Evolutionary conservation across 2,113 vertebrate genomes (phyloP).

Genomic region (Oplegnathus fasciatus): DNA sequence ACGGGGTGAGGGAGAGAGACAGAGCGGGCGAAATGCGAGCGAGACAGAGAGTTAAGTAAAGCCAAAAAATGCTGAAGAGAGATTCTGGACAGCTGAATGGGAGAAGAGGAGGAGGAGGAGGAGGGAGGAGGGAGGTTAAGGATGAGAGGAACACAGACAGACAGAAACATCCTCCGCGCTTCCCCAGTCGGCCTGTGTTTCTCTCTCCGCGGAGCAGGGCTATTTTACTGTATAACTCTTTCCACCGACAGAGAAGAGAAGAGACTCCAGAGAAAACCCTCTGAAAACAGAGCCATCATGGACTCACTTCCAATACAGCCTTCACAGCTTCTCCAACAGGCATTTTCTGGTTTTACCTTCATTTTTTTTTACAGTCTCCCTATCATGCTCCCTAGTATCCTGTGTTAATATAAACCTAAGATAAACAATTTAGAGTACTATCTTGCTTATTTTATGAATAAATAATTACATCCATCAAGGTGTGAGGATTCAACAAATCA

Average conservation of each 20-base stretch:
- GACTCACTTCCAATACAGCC: conserved; percentile 34
- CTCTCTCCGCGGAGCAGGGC: conserved; percentile 44
- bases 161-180: conserved; percentile 64
- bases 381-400: not conserved
- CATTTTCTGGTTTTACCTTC: not conserved
- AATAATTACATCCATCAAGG: not conserved
- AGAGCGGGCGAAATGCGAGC: conserved; percentile 12
- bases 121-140: conserved; percentile 24
- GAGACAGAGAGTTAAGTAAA: conserved; percentile 42
- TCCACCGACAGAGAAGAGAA: conserved; percentile 26
- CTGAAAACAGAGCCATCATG: conserved; percentile 63
- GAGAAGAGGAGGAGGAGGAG: conserved; percentile 16
- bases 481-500: not conserved
- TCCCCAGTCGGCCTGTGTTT: conserved; percentile 31
- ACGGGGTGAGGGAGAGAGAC: conserved; percentile 24
- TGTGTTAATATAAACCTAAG: not conserved
- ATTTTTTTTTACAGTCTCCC: too few species aligned
- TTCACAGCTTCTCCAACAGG: conserved; percentile 9
- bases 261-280: conserved; percentile 52
- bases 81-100: conserved; percentile 48
- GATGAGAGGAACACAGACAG: conserved; percentile 51
- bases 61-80: conserved; percentile 45
- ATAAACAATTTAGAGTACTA: not conserved
- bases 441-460: not conserved
- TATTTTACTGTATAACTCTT: conserved; percentile 58